These are phyloP conservation scores for Choloepus didactylus DNA, from an alignment of 2,797 vertebrate genomes.

Conservation along the genomic window DNA sequence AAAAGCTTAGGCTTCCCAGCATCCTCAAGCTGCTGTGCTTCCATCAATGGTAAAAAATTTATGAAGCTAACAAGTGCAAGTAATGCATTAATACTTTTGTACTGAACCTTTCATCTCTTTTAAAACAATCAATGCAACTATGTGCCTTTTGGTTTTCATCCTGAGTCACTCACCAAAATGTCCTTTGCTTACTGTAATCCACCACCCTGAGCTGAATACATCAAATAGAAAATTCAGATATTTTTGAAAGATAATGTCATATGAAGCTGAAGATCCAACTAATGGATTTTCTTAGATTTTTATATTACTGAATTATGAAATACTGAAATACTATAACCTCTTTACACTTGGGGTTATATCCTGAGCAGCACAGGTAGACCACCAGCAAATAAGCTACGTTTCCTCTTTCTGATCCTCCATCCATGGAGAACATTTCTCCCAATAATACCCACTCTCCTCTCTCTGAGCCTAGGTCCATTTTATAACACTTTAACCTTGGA, in stretches of 20 bases:
- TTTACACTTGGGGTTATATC: neutral
- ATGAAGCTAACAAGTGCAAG: neutral
- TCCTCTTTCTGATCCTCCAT: neutral
- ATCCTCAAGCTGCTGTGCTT: neutral
- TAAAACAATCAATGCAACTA: neutral
- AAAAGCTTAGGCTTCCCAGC: neutral
- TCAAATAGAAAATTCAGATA: neutral
- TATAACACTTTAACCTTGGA: neutral
- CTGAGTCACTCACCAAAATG: neutral
- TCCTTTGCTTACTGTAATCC: neutral
- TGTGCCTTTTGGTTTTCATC: neutral
- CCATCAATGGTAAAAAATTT: neutral
- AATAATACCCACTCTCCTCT: neutral
- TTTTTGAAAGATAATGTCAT: neutral
- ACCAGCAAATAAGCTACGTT: neutral
- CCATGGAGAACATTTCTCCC: neutral
- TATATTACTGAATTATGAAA: neutral
- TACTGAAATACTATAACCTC: neutral
- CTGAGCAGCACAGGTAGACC: neutral
- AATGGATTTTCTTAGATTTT: neutral
- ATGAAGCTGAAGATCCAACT: neutral
- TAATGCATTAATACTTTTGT: neutral
- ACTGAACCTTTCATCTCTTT: neutral
- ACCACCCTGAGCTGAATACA: neutral
- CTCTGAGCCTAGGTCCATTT: neutral